Evolutionary conservation across 2,888 invertebrate species (phyloP), one percentile per base, ranked within the genome.

Genomic region (Lysandra coridon): DNA sequence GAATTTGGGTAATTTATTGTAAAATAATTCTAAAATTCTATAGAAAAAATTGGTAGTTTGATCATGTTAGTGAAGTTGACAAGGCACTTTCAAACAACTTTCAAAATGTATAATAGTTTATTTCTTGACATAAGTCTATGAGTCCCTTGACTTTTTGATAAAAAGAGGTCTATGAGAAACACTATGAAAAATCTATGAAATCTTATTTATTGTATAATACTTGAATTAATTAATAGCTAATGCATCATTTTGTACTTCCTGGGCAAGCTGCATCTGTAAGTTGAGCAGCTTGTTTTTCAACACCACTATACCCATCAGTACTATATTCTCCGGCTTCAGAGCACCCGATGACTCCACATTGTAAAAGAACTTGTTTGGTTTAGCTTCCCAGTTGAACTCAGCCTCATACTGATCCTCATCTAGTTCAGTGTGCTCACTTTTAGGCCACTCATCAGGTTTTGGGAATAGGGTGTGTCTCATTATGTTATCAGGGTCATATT

Each of bases 401-500:
- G 98, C 99, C 94, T 99, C 98, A 93, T 97, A 97, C 89, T 98
- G 97, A 87, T 98, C 98, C 85, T 99, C 99, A 82, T 98, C 98
- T 23, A 99, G 91, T 90, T 99, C 98, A 12, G 98, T 97, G 88
- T 98, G 98, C 95, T 99, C 99, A 92, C 99, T 99, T 91, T 99
- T 99, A 0, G 99, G 99, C 99, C 99, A 99, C 91, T 99, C 99
- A 86, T 99, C 99, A 3, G 99, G 99, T 89, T 98, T 99, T 0
- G 99, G 99, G 85, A 95, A 99, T 60, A 99, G 94, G 2, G 99
- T 99, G 87, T 99, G 99, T 69, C 98, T 95, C 96, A 99, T 97
- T 0, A 97, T 95, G 94, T 99, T 99, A 88, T 99, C 99, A 0
- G 99, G 99, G 93, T 99, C 99, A 93, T 99, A 99, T 91, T 99